Conservation (phyloP, 2,113 vertebrate genomes). For the Cyanocitta stelleri region DNA sequence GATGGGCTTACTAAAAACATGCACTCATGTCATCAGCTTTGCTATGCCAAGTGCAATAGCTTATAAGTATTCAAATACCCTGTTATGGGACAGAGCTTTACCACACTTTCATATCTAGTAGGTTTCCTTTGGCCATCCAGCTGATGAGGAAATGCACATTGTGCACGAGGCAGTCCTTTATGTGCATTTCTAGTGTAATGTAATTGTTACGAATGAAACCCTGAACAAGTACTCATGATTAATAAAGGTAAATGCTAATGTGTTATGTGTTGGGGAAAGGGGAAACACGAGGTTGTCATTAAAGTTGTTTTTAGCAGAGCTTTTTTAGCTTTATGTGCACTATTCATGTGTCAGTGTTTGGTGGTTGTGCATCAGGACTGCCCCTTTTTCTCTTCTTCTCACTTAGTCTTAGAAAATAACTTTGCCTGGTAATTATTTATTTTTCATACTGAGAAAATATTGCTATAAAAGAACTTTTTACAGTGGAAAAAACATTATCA, state of each 20-base stretch:
- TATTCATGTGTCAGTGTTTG: neutral
- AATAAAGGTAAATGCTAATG: neutral
- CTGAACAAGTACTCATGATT: neutral
- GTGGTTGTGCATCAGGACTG: neutral
- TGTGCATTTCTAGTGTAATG: neutral
- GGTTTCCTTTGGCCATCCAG: neutral
- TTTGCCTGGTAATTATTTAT: neutral
- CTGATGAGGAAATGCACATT: neutral
- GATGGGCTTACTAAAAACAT: neutral
- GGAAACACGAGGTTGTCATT: neutral
- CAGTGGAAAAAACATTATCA: neutral
- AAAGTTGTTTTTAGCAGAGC: neutral
- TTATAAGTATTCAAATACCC: neutral
- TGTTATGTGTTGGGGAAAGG: neutral
- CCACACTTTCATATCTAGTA: neutral
- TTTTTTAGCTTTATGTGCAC: neutral
- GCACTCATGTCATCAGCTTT: neutral
- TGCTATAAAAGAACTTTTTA: neutral
- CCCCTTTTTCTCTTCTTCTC: neutral
- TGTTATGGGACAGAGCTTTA: neutral
- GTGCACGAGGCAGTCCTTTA: neutral
- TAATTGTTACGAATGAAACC: neutral
- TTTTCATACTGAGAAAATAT: neutral
- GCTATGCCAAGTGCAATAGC: neutral
- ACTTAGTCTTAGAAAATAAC: neutral